Evolutionary conservation across 2,113 vertebrate genomes (phyloP), one percentile per base, ranked within the genome.

Genomic region (Platichthys stellatus): DNA sequence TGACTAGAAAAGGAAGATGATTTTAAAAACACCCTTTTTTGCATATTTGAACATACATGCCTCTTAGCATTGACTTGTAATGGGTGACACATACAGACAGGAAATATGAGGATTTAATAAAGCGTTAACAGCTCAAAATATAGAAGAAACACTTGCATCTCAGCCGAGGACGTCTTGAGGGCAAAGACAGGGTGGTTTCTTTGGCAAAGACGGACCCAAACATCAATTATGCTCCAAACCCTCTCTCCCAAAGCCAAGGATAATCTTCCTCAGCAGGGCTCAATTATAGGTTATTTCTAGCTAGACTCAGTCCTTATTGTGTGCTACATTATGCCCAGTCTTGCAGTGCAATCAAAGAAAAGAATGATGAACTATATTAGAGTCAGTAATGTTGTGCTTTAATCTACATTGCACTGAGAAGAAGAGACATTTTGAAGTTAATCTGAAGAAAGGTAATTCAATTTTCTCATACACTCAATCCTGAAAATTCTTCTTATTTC

Each of bases 231-330:
- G 77, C 75, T 88, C 87, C 84, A 84, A 88, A 88, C 80, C 79
- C 69, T 87, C 76, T 83, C 82, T 90, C 85, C 85, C 63, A 80
- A 88, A 86, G 80, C 83, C 87, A 86, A 86, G 90, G 88, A 88
- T 93, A 93, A 93, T 91, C 86, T 89, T 76, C 77, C 83, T 90
- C 84, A 82, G 90, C 83, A 90, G 87, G 87, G 84, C 90, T 90
- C 91, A 93, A 91, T 93, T 93, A 93, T 85, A 72, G 88, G 90
- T 91, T 93, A 93, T 93, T 93, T 93, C 81, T 78, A 88, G 88
- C 85, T 81, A 35, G 78, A 86, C 83, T 88, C 80, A 15, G 65
- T 62, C 69, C 85, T 82, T 63, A 74, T 81, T 75, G 80, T 84
- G 84, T 40, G 38, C 76, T 65, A 60, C 82, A 72, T 78, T 69